Percentiles rank a stretch among this genome's conserved stretches.
Evolutionary conservation across 2,113 vertebrate species (phyloP).

Genomic region (Spilogale gracilis): DNA sequence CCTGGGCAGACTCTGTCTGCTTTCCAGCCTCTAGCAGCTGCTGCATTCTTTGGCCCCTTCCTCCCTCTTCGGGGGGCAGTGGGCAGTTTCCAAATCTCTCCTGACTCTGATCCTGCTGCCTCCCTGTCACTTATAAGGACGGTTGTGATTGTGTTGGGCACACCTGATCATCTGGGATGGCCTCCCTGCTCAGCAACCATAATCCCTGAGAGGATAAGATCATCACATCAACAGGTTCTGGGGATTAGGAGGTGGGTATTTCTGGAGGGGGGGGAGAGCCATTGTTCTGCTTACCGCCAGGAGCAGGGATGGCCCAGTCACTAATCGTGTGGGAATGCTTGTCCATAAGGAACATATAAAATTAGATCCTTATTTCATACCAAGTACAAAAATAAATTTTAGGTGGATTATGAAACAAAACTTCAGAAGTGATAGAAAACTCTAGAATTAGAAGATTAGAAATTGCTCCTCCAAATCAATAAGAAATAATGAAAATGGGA

Average conservation of each 20-base stretch:
- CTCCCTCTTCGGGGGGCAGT: not conserved
- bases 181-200: not conserved
- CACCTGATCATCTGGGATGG: no score
- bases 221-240: not conserved
- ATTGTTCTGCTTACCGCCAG: fast-evolving
- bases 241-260: not conserved
- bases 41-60: no score
- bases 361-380: not conserved
- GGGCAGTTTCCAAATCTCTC: not conserved
- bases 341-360: not conserved
- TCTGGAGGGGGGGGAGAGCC: not conserved
- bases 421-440: not conserved
- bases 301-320: not conserved
- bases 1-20: not conserved
- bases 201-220: not conserved
- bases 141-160: not conserved
- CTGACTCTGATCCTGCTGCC: not conserved
- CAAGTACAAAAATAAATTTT: not conserved
- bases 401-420: not conserved
- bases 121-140: not conserved
- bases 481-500: not conserved
- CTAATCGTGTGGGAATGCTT: fast-evolving
- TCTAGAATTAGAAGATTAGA: not conserved
- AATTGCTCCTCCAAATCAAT: not conserved
- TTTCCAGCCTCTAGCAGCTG: not conserved